Base-by-base conservation (phyloP, 2,888 invertebrate genomes). In the Coenonympha arcania region DNA sequence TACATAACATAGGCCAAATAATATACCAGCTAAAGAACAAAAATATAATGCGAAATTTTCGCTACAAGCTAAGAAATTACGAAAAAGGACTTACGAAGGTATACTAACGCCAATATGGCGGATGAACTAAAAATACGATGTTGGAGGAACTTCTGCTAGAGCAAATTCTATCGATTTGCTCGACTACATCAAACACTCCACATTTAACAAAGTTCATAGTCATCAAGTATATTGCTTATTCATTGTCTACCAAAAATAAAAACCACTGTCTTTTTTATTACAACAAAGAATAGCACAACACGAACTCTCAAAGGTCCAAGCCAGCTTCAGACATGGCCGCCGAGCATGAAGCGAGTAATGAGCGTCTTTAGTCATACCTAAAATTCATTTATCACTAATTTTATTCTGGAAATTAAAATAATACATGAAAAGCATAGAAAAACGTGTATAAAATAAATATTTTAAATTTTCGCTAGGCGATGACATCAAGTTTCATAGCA, bases 31-130 rank as follows among this genome's bases (percentile, higher is more conserved):
- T 74, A 72, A 71, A 66, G 64, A 73, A 69, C 72, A 65, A 81
- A 78, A 75, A 71, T 77, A 74, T 72, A 71, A 65, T 64, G 70
- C 71, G 73, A 66, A 60, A 71, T 67, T 68, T 69, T 71, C 69
- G 69, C 63, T 69, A 74, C 51, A 80, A 82, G 77, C 78, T 74
- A 79, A 62, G 73, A 73, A 78, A 79, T 79, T 78, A 79, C 71
- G 71, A 76, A 84, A 84, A 84, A 84, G 75, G 79, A 85, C 86
- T 85, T 85, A 85, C 86, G 84, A 84, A 82, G 79, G 83, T 74
- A 82, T 87, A 87, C 85, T 86, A 88, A 88, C 87, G 88, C 89
- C 90, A 90, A 90, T 89, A 90, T 90, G 90, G 90, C 90, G 90
- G 89, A 88, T 86, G 87, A 83, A 89, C 88, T 87, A 87, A 87